These are phyloP conservation scores for Mesoligia furuncula DNA, from an alignment of 2,888 invertebrate genomes.

Conservation along the genomic window DNA sequence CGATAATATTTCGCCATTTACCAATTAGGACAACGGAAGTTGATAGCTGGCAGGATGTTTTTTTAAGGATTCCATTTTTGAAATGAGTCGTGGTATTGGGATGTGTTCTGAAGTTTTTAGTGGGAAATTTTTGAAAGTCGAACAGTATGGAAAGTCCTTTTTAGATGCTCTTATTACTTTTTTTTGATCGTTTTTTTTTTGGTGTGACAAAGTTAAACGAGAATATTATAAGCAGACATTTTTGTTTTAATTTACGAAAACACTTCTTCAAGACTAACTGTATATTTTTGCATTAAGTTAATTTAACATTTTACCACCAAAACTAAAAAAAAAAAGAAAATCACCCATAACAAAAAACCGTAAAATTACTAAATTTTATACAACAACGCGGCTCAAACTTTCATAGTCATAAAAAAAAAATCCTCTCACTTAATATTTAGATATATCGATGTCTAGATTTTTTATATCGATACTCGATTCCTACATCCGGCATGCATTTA, in stretches of 20 bases:
- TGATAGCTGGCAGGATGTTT: slow-evolving; percentile 34
- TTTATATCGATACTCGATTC: slow-evolving; percentile 62
- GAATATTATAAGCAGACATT: background rate
- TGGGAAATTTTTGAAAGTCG: slow-evolving; percentile 6
- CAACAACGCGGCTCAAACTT: slow-evolving; percentile 23
- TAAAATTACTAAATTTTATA: slow-evolving; percentile 13
- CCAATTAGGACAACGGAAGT: slow-evolving; percentile 30
- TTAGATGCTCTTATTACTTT: background rate
- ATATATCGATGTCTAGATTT: slow-evolving; percentile 65
- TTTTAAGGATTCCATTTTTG: slow-evolving; percentile 18
- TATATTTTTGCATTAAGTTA: background rate
- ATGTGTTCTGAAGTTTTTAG: background rate
- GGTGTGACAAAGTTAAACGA: background rate
- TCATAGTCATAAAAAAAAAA: slow-evolving; percentile 28
- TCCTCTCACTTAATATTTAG: slow-evolving; percentile 43
- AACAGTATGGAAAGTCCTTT: background rate
- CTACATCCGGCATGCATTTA: slow-evolving; percentile 88
- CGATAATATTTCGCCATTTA: slow-evolving; percentile 42
- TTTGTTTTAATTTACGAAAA: background rate
- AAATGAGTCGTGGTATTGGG: background rate
- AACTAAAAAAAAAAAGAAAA: background rate
- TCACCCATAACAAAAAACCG: background rate
- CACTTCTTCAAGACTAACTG: too few relatives aligned
- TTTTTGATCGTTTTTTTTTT: background rate
- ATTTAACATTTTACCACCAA: too few relatives aligned